A percentile compares a stretch with the other conserved stretches of the same genome.
Evolutionary conservation across 2,888 invertebrate species (phyloP).

Genomic region (Vesta saturnalis): DNA sequence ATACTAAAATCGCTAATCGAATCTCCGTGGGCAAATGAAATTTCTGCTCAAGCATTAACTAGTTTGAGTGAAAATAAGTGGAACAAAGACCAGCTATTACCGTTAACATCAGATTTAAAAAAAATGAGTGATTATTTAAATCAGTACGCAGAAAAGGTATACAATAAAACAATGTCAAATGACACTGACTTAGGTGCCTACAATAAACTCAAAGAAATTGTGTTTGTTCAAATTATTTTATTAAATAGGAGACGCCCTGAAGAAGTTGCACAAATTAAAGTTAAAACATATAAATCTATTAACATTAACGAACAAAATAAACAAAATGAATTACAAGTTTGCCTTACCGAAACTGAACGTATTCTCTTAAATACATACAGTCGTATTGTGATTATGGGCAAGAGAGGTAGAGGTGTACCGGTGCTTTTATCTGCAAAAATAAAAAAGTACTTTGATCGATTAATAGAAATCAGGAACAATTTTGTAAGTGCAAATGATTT

Average conservation of each 20-base stretch:
- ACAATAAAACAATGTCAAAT: no score
- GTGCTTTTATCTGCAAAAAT: constrained; percentile 25
- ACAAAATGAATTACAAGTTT: neutral
- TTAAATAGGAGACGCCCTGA: neutral
- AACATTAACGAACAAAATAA: neutral
- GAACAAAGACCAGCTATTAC: no score
- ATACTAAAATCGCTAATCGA: no score
- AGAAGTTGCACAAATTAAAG: neutral
- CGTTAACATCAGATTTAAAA: no score
- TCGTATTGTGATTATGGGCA: constrained; percentile 20
- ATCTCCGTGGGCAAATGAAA: no score
- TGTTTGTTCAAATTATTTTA: constrained; percentile 8
- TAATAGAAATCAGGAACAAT: neutral
- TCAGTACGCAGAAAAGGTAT: no score
- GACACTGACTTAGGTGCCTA: no score
- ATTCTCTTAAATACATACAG: constrained; percentile 13
- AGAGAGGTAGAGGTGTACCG: constrained; percentile 31
- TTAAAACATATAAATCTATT: constrained; percentile 6
- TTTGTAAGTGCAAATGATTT: neutral
- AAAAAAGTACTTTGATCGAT: constrained; percentile 12
- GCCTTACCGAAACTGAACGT: neutral
- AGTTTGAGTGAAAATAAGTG: no score
- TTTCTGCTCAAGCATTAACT: no score
- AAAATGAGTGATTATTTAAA: no score
- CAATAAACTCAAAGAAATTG: constrained; percentile 33